Evolutionary conservation across 2,888 invertebrate species (phyloP).

Genomic region (Morinoia aosen): DNA sequence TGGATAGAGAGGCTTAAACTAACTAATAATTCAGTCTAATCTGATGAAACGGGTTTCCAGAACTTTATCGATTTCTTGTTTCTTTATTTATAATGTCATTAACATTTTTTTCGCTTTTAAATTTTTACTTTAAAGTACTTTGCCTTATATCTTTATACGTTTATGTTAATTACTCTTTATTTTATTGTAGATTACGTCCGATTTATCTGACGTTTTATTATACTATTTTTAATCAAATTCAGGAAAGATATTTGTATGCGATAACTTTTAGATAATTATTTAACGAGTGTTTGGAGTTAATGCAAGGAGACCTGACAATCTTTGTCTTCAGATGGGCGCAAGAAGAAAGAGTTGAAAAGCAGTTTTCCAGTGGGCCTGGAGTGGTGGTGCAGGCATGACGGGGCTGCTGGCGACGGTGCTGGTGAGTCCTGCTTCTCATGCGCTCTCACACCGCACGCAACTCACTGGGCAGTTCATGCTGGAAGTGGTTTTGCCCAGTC

Average conservation of each 20-base stretch:
- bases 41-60: no score
- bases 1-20: no score
- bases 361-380: constrained; percentile 69
- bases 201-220: neutral
- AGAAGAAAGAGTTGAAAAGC: constrained; percentile 49
- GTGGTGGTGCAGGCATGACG: constrained; percentile 27
- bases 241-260: neutral
- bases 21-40: no score
- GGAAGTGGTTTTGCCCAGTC: no score
- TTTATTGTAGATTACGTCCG: neutral
- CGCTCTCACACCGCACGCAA: neutral
- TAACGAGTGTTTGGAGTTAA: neutral
- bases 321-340: constrained; percentile 47
- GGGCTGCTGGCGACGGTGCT: neutral
- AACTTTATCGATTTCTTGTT: no score
- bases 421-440: neutral
- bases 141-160: neutral
- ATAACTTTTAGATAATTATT: neutral
- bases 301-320: neutral
- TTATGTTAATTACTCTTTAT: neutral
- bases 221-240: neutral
- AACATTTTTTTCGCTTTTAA: no score
- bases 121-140: no score
- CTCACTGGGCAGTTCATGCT: no score
- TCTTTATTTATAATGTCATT: no score